Evolutionary conservation across 2,888 invertebrate genomes (phyloP).

Genomic region (Hydrotaea diabolus): DNA sequence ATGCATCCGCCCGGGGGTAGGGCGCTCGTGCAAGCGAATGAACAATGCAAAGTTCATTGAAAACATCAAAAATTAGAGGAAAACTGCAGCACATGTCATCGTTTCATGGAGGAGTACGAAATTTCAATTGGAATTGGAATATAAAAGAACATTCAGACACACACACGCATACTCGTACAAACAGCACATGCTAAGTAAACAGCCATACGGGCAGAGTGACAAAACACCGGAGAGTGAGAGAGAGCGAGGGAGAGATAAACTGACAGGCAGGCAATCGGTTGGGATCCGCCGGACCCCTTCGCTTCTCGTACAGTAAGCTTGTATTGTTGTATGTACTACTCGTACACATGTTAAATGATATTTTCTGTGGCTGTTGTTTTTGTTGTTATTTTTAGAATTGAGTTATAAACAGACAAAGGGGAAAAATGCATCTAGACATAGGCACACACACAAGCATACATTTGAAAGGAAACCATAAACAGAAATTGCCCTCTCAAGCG

Average conservation of each 20-base stretch:
- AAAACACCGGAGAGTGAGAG: neutral
- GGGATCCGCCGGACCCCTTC: neutral
- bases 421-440: too few species aligned
- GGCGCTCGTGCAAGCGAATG: neutral
- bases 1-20: neutral
- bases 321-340: too few species aligned
- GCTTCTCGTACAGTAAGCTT: slow-evolving; percentile 18
- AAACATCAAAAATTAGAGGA: slow-evolving; percentile 12
- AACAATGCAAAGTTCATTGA: slow-evolving; percentile 3
- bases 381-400: slow-evolving; percentile 41
- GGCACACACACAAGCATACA: neutral
- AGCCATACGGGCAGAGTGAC: neutral
- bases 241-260: neutral
- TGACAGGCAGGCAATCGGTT: too few species aligned
- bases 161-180: neutral
- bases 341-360: slow-evolving; percentile 44
- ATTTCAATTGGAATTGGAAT: slow-evolving; percentile 22
- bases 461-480: neutral
- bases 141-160: neutral
- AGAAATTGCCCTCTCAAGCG: neutral
- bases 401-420: slow-evolving; percentile 37
- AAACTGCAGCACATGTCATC: slow-evolving; percentile 16
- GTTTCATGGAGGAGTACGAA: neutral
- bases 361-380: neutral
- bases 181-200: neutral